These are phyloP conservation scores for Neodiprion pinetum DNA, from an alignment of 1,140 invertebrate species.

Conservation along the genomic window DNA sequence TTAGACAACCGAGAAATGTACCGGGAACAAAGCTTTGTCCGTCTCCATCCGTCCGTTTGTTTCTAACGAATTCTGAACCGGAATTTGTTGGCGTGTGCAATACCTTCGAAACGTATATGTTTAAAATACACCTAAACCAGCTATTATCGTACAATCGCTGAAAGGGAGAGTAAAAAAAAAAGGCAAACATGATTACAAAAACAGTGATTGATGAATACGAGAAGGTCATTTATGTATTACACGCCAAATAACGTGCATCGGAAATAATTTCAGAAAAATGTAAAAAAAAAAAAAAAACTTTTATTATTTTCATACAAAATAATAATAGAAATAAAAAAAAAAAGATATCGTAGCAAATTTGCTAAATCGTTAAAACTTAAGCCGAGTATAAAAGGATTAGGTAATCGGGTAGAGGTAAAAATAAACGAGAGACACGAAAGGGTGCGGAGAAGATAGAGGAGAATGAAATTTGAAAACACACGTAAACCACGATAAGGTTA, in stretches of 20 bases:
- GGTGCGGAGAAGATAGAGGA: neutral
- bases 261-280: no score
- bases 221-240: no score
- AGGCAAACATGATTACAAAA: no score
- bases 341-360: neutral
- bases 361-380: slow-evolving; percentile 9
- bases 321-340: slow-evolving; percentile 13
- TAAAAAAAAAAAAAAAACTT: neutral
- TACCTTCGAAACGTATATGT: no score
- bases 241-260: no score
- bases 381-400: neutral
- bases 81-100: no score
- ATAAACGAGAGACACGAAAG: slow-evolving; percentile 12
- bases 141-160: no score
- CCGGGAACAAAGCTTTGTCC: slow-evolving; percentile 12
- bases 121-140: no score
- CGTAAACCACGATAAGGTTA: slow-evolving; percentile 9
- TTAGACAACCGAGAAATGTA: neutral
- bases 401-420: neutral
- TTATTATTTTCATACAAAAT: slow-evolving; percentile 18
- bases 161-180: no score
- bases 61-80: neutral
- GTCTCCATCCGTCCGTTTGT: slow-evolving; percentile 10
- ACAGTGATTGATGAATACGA: no score
- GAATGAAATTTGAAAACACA: slow-evolving; percentile 13